Evolutionary conservation across 2,797 vertebrate species (phyloP), one percentile per base, ranked within the genome.

Genomic region (Chelidonichthys spinosus): DNA sequence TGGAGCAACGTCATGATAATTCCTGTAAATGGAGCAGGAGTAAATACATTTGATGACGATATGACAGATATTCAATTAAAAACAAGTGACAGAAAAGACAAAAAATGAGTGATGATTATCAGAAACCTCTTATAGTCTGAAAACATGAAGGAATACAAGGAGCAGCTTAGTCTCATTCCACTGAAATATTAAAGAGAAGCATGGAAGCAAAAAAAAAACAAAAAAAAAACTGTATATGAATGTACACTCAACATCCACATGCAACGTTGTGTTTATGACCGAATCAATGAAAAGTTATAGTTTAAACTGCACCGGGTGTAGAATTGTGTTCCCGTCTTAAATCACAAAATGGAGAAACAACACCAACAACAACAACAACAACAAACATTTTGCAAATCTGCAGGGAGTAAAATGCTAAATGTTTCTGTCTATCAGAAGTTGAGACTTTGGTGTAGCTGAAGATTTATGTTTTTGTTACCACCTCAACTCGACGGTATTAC

Each of bases 161-260:
- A 35, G 56, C 13, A 46, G 13, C 62, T n/a, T 3, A 0, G 11
- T 54, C 62, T 56, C 60, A 61, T 60, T 59, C 43, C 40, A 68
- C 61, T 75, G 44, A 82, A 87, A 86, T 79, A 87, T 87, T 85
- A 44, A 84, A 62, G 63, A 74, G 33, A 59, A 15, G 9, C 14
- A 37, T 6, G 33, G 52, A 72, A 78, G 72, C 56, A 40, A 65
- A 6, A 58, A 43, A 54, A 42, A 68, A 39, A 63, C n/a, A n/a
- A 25, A 25, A 25, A 25, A 25, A 67, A 76, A 14, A 46, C 64
- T 17, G n/a, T 50, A 18, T 15, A 11, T 11, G 36, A 36, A 56
- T 5, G 0, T 11, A n/a, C 43, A 43, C 52, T 46, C 55, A 7
- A 5, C n/a, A 59, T 11, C 15, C 25, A 50, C 55, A 13, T 37